A percentile compares a stretch with the other conserved stretches of the same genome.
phyloP scores from a whole-genome alignment of 2,113 vertebrate species.

The Mystacornis crossleyi region DNA sequence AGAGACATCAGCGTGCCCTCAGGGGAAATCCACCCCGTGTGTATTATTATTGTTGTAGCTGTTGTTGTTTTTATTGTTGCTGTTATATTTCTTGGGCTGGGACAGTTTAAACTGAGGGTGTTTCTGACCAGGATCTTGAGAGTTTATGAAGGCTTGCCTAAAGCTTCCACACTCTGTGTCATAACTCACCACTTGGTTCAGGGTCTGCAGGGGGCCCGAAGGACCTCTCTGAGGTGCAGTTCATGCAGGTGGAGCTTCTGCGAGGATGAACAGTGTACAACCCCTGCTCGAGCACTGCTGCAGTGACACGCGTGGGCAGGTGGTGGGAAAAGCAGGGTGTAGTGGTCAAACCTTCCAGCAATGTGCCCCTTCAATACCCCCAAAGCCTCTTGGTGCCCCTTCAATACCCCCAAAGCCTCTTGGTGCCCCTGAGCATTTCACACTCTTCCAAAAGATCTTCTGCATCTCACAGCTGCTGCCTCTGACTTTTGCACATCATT shows the following conservation, averaged over 20 bases:
- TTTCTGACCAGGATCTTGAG: not conserved
- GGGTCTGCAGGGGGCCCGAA: not conserved
- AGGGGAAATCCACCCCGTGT: accelerated
- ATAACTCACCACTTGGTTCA: not conserved
- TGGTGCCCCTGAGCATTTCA: not conserved
- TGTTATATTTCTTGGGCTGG: not conserved
- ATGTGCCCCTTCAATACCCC: not conserved
- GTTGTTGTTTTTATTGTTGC: not conserved
- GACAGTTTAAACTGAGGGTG: not conserved
- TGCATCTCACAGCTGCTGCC: not conserved
- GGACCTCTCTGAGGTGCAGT: not conserved
- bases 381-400: too few species aligned
- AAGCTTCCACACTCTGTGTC: not conserved
- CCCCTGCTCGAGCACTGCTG: not conserved
- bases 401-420: not conserved
- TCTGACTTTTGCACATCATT: not conserved
- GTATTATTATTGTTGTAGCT: too few species aligned
- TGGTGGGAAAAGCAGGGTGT: not conserved
- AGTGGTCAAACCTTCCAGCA: not conserved
- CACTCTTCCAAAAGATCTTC: not conserved
- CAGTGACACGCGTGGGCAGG: not conserved
- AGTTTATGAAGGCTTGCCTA: not conserved
- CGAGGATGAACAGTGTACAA: not conserved
- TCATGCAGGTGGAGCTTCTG: not conserved
- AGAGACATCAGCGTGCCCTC: not conserved